phyloP scores from a whole-genome alignment of 35 echinoderm and acorn worm species.

The Nesometra sesokonis region DNA sequence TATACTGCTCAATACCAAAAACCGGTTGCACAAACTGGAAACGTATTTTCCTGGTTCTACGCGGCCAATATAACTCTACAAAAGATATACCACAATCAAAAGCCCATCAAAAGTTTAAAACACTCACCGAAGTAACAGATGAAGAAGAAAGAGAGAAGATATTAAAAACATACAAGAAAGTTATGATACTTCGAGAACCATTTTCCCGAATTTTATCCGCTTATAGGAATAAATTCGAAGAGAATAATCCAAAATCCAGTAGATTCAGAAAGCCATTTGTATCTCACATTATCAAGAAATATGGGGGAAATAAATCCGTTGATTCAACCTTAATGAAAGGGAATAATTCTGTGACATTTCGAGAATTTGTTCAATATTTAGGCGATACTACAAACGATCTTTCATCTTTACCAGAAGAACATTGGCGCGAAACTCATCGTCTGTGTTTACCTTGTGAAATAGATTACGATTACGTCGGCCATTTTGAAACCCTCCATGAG shows the following conservation, averaged over 20 bases:
- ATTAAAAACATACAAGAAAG: background rate
- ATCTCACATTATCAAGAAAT: background rate
- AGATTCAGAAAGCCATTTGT: background rate
- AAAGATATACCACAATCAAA: background rate
- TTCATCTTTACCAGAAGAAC: conserved; percentile 3
- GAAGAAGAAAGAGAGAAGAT: background rate
- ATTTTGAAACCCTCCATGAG: conserved; percentile 10
- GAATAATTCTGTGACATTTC: conserved; percentile 2
- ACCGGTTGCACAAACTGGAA: conserved; percentile 49
- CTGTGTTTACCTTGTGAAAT: conserved; percentile 34
- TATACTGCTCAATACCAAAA: conserved; percentile 37
- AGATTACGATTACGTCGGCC: conserved; percentile 33
- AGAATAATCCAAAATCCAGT: background rate
- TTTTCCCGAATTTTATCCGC: background rate
- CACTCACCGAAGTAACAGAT: background rate
- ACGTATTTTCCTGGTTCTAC: conserved; percentile 8
- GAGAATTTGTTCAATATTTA: conserved; percentile 18
- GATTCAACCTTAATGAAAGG: background rate
- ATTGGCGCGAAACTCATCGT: conserved; percentile 33
- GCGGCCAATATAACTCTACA: background rate
- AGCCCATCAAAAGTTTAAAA: background rate
- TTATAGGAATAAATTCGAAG: background rate
- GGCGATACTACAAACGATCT: background rate
- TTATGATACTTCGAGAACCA: background rate
- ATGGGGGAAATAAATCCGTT: background rate